Conservation (phyloP, 1,140 invertebrate genomes). For the Sycobia sp. region DNA sequence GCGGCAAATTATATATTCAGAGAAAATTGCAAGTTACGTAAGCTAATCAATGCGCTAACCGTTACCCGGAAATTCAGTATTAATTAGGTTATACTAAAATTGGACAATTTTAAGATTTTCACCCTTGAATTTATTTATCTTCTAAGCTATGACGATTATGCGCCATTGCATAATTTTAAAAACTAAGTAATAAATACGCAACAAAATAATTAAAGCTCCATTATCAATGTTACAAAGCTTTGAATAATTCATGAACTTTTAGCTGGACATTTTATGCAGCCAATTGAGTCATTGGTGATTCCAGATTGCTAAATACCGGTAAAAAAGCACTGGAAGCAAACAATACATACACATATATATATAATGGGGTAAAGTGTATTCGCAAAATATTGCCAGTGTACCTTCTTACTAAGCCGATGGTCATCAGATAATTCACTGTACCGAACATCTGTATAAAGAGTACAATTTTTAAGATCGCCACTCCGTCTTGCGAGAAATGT, state of each 20-base stretch:
- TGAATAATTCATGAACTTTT: conserved; percentile 32
- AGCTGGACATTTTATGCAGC: conserved; percentile 14
- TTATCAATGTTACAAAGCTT: conserved; percentile 3
- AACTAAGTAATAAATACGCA: conserved; percentile 11
- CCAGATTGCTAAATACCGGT: conserved; percentile 12
- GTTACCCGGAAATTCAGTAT: neutral
- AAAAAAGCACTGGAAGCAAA: conserved; percentile 1
- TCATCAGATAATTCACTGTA: too few relatives aligned
- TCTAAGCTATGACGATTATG: neutral
- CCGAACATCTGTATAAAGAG: too few relatives aligned
- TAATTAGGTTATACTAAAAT: neutral
- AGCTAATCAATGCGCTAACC: neutral
- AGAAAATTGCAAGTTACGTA: too few relatives aligned
- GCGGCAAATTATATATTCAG: too few relatives aligned
- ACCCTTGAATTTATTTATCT: conserved; percentile 1
- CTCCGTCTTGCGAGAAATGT: too few relatives aligned
- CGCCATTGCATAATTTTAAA: conserved; percentile 4
- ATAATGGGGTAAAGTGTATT: too few relatives aligned
- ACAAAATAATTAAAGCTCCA: conserved; percentile 19
- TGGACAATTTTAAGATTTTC: neutral
- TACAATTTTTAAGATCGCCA: too few relatives aligned
- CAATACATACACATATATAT: too few relatives aligned
- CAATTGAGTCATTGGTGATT: conserved; percentile 12
- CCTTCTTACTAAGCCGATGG: too few relatives aligned
- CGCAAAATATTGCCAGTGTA: too few relatives aligned